Conservation (phyloP, 1,140 invertebrate genomes). For the Cydia splendana region DNA sequence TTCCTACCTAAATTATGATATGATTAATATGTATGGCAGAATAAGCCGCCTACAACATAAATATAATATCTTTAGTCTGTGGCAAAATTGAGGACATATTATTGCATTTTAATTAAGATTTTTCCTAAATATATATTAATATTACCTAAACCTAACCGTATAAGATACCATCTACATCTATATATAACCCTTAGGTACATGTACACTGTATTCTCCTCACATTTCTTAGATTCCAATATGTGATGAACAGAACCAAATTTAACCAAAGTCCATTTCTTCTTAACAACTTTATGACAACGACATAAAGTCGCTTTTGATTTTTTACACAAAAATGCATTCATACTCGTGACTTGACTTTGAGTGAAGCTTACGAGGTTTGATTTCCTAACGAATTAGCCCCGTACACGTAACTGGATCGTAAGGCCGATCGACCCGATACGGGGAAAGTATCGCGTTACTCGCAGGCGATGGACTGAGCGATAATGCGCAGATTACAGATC, state of each 20-base stretch:
- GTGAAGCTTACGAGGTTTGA: slow-evolving; percentile 18
- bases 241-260: not conserved
- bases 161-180: not conserved
- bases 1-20: too few relatives aligned
- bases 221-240: not conserved
- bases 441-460: slow-evolving; percentile 30
- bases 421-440: slow-evolving; percentile 21
- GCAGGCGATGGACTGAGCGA: slow-evolving; percentile 8
- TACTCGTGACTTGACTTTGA: not conserved
- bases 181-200: not conserved
- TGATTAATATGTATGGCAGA: too few relatives aligned
- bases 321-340: not conserved
- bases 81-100: too few relatives aligned
- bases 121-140: too few relatives aligned
- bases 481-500: slow-evolving; percentile 1
- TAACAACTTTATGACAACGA: not conserved
- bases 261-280: not conserved
- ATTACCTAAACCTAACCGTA: not conserved
- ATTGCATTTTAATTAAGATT: too few relatives aligned
- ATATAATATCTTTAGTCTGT: too few relatives aligned
- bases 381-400: slow-evolving; percentile 25
- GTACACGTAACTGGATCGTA: slow-evolving; percentile 24
- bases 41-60: too few relatives aligned
- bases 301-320: not conserved
- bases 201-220: not conserved